Conservation (phyloP, 2,797 vertebrate genomes). For the Gouania willdenowi region DNA sequence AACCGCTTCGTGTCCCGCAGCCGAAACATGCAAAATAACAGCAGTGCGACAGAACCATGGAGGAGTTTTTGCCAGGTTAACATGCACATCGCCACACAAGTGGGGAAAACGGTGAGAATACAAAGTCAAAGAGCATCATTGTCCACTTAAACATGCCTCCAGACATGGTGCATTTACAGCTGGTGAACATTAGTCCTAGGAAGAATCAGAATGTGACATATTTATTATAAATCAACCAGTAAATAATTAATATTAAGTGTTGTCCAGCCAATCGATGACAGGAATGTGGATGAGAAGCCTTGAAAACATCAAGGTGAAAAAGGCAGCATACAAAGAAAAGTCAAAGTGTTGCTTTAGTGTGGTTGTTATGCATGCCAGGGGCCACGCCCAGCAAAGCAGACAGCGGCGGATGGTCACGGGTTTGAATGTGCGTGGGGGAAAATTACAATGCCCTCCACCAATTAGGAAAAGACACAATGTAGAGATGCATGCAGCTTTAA, state of each 20-base stretch:
- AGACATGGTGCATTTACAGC: conserved; percentile 46
- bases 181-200: conserved; percentile 27
- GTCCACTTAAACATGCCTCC: conserved; percentile 56
- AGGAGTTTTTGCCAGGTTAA: conserved; percentile 53
- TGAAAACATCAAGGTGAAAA: conserved; percentile 29
- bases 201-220: conserved; percentile 8
- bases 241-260: no score
- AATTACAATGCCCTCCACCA: no score
- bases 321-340: conserved; percentile 42
- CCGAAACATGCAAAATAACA: conserved; percentile 63
- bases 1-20: conserved; percentile 41
- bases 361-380: conserved; percentile 28
- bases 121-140: no score
- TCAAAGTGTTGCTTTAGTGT: conserved; percentile 8
- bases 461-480: no score
- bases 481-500: no score
- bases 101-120: no score
- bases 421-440: no score
- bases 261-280: conserved; percentile 82
- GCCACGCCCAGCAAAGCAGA: conserved; percentile 53
- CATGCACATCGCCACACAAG: no score
- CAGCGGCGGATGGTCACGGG: conserved; percentile 21
- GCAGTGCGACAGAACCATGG: no score
- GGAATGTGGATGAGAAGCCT: conserved; percentile 80
- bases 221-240: no score